Evolutionary conservation across 2,797 vertebrate species (phyloP).

Genomic region (Alosa sapidissima): DNA sequence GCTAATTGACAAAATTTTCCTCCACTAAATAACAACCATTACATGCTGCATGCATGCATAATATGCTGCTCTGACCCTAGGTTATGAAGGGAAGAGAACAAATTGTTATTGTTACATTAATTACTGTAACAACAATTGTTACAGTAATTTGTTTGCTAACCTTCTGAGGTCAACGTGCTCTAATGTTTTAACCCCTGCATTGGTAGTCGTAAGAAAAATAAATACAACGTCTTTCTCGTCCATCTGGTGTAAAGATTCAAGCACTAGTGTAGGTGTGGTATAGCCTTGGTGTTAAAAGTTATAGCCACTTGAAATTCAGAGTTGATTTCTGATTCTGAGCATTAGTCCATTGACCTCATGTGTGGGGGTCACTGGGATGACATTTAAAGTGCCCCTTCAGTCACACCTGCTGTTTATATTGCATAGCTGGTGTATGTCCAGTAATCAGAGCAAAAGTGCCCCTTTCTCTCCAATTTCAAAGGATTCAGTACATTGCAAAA

Average conservation of each 20-base stretch:
- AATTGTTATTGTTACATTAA: too few relatives aligned
- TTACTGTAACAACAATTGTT: too few relatives aligned
- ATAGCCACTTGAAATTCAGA: background rate
- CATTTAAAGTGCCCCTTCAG: constrained; percentile 52
- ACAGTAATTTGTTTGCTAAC: background rate
- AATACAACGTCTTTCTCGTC: background rate
- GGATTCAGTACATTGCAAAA: background rate
- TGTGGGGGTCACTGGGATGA: constrained; percentile 51
- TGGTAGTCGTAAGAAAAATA: background rate
- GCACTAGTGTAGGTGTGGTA: background rate
- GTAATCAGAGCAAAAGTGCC: background rate
- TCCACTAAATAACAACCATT: background rate
- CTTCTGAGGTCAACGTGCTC: too few relatives aligned
- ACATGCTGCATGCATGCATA: background rate
- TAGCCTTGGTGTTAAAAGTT: background rate
- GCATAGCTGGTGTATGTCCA: background rate
- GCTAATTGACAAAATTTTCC: background rate
- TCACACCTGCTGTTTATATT: constrained; percentile 51
- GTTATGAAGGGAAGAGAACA: background rate
- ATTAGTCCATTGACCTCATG: constrained; percentile 28
- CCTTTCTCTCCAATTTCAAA: background rate
- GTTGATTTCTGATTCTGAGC: background rate
- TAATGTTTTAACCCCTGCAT: too few relatives aligned
- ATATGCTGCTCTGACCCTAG: background rate
- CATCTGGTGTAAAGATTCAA: background rate